Evolutionary conservation across 2,888 invertebrate genomes (phyloP).

Genomic region (Sarcophaga carnaria): DNA sequence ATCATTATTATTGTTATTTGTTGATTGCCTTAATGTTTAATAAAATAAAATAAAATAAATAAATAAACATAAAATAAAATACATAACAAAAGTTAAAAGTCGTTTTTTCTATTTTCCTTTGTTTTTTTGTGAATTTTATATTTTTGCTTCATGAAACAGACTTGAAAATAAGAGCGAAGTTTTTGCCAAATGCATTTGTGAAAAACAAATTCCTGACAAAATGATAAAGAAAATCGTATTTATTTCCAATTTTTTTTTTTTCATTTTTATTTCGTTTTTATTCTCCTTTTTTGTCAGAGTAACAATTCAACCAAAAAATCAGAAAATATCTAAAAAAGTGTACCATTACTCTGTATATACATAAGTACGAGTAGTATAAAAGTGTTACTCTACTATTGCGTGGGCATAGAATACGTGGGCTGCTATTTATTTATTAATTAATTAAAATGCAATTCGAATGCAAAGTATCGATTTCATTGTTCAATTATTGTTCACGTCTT

Average conservation of each 20-base stretch:
- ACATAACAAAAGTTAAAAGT: constrained; percentile 32
- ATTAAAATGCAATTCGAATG: too few species aligned
- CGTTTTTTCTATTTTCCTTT: neutral
- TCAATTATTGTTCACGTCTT: too few species aligned
- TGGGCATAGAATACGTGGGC: neutral
- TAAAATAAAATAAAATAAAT: neutral
- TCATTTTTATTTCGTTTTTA: too few species aligned
- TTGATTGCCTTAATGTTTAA: constrained; percentile 11
- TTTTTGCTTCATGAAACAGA: constrained; percentile 3
- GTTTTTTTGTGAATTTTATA: neutral
- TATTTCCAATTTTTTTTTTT: neutral
- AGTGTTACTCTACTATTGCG: too few species aligned
- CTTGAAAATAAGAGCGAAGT: constrained; percentile 5
- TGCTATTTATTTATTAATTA: neutral
- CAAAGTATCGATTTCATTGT: too few species aligned
- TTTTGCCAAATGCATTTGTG: constrained; percentile 30
- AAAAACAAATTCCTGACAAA: constrained; percentile 33
- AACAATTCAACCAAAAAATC: neutral
- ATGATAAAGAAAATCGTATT: constrained; percentile 7
- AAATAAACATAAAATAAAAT: constrained; percentile 13
- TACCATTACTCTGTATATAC: neutral
- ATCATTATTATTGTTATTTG: neutral
- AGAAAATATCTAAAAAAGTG: constrained; percentile 11
- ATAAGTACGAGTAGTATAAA: too few species aligned
- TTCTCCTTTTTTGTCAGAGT: neutral